A percentile compares a stretch with the other conserved stretches of the same genome.
phyloP scores from a whole-genome alignment of 2,113 vertebrate genomes.

The Chlamydotis undulata region DNA sequence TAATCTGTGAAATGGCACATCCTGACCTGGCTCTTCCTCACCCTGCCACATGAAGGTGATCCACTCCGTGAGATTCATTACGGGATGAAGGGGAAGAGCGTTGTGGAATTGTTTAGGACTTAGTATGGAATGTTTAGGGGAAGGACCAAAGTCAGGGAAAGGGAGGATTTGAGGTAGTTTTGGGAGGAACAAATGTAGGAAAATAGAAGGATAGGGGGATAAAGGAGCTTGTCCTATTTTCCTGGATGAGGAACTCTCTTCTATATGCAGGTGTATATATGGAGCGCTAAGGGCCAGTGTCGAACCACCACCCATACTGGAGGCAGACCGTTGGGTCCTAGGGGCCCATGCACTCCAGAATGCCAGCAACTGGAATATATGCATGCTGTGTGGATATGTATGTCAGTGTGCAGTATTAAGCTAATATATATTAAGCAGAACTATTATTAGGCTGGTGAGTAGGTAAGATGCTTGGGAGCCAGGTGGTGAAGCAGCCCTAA shows the following conservation, averaged over 20 bases:
- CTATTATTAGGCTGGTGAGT: neutral
- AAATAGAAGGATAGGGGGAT: neutral
- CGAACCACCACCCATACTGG: neutral
- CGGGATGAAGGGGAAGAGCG: neutral
- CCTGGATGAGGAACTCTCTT: neutral
- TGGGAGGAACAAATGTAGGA: neutral
- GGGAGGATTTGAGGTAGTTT: neutral
- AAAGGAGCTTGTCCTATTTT: neutral
- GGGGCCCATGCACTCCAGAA: accelerated
- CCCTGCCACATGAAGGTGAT: neutral
- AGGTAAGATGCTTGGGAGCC: neutral
- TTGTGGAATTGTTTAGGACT: neutral
- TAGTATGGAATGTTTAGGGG: neutral
- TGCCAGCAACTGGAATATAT: neutral
- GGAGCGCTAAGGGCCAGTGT: neutral
- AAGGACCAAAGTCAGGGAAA: neutral
- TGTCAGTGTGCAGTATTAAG: neutral
- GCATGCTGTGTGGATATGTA: neutral
- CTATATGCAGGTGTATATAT: neutral
- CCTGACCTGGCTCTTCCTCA: neutral
- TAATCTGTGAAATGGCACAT: neutral
- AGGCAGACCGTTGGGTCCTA: neutral
- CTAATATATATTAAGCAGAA: neutral
- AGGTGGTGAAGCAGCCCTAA: neutral
- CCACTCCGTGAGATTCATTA: neutral